Percentiles rank a stretch among this genome's conserved stretches.
Evolutionary conservation across 1,140 invertebrate genomes (phyloP).

Genomic region (Trialeurodes vaporariorum): DNA sequence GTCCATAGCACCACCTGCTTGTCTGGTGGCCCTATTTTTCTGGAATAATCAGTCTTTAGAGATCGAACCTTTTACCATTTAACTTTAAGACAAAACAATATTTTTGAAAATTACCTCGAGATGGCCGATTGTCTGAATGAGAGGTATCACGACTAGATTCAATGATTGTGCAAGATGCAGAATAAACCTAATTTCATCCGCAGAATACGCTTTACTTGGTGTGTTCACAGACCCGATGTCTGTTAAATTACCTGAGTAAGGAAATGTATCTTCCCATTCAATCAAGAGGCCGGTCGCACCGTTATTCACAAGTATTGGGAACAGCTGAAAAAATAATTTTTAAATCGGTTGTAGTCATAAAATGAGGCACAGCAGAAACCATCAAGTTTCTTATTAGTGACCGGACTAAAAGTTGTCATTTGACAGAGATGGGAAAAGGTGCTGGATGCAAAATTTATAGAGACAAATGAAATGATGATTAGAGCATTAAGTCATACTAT

Average conservation of each 20-base stretch:
- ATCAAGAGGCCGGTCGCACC: conserved; percentile 71
- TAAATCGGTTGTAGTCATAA: background rate
- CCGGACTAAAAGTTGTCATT: background rate
- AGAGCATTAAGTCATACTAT: too few relatives aligned
- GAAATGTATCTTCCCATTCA: conserved; percentile 92
- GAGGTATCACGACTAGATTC: conserved; percentile 70
- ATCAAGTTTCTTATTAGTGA: conserved; percentile 2
- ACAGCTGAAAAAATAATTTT: conserved; percentile 36
- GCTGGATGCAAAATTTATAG: background rate
- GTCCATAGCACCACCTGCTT: too few relatives aligned
- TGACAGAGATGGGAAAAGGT: background rate
- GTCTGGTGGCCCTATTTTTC: too few relatives aligned
- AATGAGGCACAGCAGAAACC: background rate
- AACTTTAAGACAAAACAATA: too few relatives aligned
- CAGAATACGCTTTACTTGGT: conserved; percentile 46
- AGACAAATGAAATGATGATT: background rate
- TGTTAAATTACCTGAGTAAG: conserved; percentile 54
- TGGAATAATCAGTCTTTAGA: too few relatives aligned
- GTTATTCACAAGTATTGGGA: conserved; percentile 46
- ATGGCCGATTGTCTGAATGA: conserved; percentile 94
- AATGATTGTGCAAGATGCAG: conserved; percentile 45
- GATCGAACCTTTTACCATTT: too few relatives aligned
- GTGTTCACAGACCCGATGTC: conserved; percentile 47
- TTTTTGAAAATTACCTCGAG: conserved; percentile 49
- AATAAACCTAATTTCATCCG: conserved; percentile 46